Conservation (phyloP, 2,113 vertebrate species). For the Tyto alba region DNA sequence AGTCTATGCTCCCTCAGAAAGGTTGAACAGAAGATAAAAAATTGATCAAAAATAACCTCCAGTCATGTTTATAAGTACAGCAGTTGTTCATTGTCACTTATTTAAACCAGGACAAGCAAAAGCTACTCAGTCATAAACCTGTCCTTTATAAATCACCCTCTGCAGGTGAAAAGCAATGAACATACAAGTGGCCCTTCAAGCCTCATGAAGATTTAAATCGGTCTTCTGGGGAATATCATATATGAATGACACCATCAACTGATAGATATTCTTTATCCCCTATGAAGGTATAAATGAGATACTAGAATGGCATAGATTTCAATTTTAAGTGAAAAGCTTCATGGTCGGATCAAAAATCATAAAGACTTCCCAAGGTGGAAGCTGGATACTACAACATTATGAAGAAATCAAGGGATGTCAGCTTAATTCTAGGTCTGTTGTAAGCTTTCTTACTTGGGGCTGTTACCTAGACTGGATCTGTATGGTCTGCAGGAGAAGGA, state of each 20-base stretch:
- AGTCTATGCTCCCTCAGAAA: not conserved
- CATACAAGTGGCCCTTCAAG: not conserved
- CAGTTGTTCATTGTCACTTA: not conserved
- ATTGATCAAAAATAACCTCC: not conserved
- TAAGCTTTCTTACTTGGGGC: not conserved
- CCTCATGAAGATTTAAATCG: conserved; percentile 4
- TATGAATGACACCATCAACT: not conserved
- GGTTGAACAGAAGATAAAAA: not conserved
- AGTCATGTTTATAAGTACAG: not conserved
- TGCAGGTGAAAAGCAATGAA: not conserved
- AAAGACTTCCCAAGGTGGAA: not conserved
- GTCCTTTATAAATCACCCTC: not conserved
- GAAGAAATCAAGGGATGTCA: not conserved
- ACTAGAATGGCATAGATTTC: not conserved
- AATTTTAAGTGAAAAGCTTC: not conserved
- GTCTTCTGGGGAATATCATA: not conserved
- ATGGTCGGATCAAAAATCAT: not conserved
- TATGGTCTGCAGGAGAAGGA: not conserved
- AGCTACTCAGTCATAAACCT: not conserved
- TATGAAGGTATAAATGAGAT: not conserved
- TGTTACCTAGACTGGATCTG: not conserved
- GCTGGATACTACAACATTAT: not conserved
- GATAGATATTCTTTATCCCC: not conserved
- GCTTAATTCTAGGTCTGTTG: not conserved
- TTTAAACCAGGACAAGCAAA: not conserved